Conservation (phyloP, 2,888 invertebrate genomes). For the Agonopterix heracliana region DNA sequence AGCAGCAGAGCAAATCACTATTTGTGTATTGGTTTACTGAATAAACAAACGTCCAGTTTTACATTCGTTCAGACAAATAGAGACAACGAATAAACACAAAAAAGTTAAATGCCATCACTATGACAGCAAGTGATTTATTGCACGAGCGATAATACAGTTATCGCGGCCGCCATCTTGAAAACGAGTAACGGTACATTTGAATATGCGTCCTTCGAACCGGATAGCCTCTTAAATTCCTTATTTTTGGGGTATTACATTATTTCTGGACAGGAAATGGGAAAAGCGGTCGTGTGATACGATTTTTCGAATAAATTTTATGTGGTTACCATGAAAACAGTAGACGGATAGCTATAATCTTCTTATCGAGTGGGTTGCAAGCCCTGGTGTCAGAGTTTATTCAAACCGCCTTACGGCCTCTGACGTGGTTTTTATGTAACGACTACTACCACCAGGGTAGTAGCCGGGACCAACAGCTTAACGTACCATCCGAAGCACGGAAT, state of each 20-base stretch:
- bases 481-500: too few relatives aligned
- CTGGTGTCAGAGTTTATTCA: too few relatives aligned
- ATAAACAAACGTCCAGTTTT: too few relatives aligned
- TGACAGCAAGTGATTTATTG: slow-evolving; percentile 49
- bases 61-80: too few relatives aligned
- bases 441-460: too few relatives aligned
- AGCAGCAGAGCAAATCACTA: background rate
- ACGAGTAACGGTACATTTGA: slow-evolving; percentile 16
- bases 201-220: slow-evolving; percentile 21
- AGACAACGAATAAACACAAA: background rate
- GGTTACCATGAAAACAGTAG: too few relatives aligned
- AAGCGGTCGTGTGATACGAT: slow-evolving; percentile 9
- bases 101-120: slow-evolving; percentile 13
- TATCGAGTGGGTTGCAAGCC: too few relatives aligned
- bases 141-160: slow-evolving; percentile 36
- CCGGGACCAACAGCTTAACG: too few relatives aligned
- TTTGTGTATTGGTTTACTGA: slow-evolving; percentile 21
- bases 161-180: slow-evolving; percentile 36
- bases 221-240: slow-evolving; percentile 8
- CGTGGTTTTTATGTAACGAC: too few relatives aligned
- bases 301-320: background rate
- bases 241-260: slow-evolving; percentile 4
- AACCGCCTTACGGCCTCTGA: too few relatives aligned
- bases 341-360: too few relatives aligned
- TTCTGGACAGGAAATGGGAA: slow-evolving; percentile 7